Evolutionary conservation across 1,140 invertebrate genomes (phyloP).

Genomic region (Drusus annulatus): DNA sequence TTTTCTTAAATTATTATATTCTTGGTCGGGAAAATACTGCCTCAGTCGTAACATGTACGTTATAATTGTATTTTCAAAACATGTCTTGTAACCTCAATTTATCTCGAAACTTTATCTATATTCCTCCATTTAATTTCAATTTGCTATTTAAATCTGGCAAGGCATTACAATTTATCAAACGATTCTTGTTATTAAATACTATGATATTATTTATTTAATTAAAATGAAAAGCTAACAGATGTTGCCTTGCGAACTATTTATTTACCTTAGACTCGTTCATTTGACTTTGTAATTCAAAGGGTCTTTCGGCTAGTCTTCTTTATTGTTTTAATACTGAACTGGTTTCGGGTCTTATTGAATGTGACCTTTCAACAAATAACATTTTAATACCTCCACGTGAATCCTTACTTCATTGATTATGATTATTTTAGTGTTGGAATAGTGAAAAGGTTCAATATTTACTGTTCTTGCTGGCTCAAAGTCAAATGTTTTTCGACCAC

Average conservation of each 20-base stretch:
- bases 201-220: constrained; percentile 40
- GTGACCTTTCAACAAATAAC: constrained; percentile 22
- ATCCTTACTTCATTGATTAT: neutral
- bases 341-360: constrained; percentile 5
- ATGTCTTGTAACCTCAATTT: neutral
- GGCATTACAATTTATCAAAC: constrained; percentile 33
- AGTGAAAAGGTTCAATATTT: neutral
- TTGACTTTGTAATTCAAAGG: constrained; percentile 41
- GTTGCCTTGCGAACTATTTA: constrained; percentile 32
- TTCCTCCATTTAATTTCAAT: neutral
- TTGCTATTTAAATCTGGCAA: constrained; percentile 32
- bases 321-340: too few species aligned
- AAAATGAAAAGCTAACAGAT: constrained; percentile 40
- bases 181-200: constrained; percentile 25
- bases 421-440: neutral
- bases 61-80: too few species aligned
- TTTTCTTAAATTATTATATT: too few species aligned
- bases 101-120: neutral
- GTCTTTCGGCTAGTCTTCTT: constrained; percentile 13
- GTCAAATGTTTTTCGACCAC: neutral
- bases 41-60: too few species aligned
- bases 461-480: neutral
- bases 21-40: too few species aligned
- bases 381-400: neutral
- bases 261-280: constrained; percentile 28